Percentiles rank a stretch among this genome's conserved stretches.
These are phyloP conservation scores for Sclerodermus sp. DNA, from an alignment of 2,888 invertebrate species.

Conservation along the genomic window DNA sequence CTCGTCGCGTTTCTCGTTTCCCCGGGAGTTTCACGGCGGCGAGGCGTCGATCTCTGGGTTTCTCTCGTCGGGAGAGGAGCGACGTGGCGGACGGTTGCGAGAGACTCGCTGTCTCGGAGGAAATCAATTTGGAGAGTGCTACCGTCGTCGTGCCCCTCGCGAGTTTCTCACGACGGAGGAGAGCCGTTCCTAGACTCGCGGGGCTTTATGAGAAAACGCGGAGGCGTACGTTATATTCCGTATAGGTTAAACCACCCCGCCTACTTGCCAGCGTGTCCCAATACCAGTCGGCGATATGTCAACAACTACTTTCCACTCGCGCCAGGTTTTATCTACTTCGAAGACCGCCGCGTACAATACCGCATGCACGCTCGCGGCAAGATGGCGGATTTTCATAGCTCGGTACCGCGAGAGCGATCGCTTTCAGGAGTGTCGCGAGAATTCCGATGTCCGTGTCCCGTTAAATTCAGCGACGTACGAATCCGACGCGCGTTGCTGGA, in stretches of 20 bases:
- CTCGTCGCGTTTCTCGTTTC: no score
- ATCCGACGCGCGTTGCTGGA: no score
- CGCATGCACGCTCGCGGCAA: no score
- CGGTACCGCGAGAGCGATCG: no score
- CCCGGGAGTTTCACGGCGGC: no score
- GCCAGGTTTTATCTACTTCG: not conserved
- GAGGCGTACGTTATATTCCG: constrained; percentile 53
- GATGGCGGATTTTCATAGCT: no score
- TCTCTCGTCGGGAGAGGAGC: no score
- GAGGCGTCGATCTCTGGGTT: no score
- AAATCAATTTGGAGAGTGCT: not conserved
- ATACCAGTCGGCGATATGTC: constrained; percentile 50
- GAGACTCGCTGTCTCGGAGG: not conserved
- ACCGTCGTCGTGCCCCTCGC: constrained; percentile 3
- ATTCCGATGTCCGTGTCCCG: no score
- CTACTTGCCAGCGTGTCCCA: constrained; percentile 46
- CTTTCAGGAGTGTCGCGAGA: no score
- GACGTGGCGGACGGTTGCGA: constrained; percentile 2
- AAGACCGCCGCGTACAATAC: no score
- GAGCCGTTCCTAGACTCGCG: constrained; percentile 1
- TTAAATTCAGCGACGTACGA: no score
- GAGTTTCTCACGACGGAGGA: not conserved
- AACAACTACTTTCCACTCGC: constrained; percentile 49
- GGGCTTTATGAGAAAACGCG: constrained; percentile 30
- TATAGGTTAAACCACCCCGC: constrained; percentile 50